Percentiles rank a stretch among this genome's conserved stretches.
Evolutionary conservation across 2,797 vertebrate genomes (phyloP).

Genomic region (Cyclopterus lumpus): DNA sequence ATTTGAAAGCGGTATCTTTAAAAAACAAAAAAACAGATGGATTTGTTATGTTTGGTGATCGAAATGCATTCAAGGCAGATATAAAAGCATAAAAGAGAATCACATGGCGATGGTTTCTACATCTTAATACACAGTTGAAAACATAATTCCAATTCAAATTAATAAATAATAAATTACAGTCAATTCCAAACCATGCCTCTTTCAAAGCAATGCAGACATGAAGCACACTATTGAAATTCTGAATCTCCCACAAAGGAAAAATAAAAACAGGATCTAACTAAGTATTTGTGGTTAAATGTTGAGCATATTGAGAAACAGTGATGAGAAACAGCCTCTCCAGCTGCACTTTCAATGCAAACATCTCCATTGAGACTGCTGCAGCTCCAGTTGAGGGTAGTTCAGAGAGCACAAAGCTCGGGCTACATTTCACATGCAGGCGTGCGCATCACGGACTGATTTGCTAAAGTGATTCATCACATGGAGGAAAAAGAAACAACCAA

Average conservation of each 20-base stretch:
- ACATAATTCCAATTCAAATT: not conserved
- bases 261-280: not conserved
- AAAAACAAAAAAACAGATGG: not conserved
- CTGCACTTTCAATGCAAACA: constrained; percentile 9
- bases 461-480: constrained; percentile 43
- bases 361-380: constrained; percentile 13
- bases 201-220: constrained; percentile 82
- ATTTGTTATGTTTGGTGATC: not conserved
- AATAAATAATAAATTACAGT: constrained; percentile 14
- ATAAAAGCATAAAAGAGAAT: not conserved
- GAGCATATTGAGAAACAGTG: not conserved
- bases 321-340: not conserved
- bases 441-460: not conserved
- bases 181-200: constrained; percentile 74
- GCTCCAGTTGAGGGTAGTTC: not conserved
- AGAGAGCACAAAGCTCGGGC: not conserved
- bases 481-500: constrained; percentile 86
- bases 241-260: not conserved
- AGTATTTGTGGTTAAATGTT: not conserved
- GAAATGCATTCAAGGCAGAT: not conserved
- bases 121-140: constrained; percentile 1
- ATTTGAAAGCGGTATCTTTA: not conserved
- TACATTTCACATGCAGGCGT: constrained; percentile 48
- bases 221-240: constrained; percentile 6
- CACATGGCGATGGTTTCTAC: not conserved